Conservation (phyloP, 2,888 invertebrate genomes). For the Aplocera efformata region DNA sequence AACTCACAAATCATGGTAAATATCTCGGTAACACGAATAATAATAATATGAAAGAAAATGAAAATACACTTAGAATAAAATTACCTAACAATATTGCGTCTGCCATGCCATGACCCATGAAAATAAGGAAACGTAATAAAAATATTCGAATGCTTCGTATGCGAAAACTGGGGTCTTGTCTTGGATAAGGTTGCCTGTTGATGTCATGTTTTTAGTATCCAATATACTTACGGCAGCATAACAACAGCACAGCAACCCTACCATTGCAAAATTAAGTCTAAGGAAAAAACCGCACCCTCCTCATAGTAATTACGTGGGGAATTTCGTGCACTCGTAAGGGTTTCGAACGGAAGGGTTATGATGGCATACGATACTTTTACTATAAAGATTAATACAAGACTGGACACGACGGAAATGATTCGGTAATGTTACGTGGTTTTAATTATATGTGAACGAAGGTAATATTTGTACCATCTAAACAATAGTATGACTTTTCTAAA, state of each 20-base stretch:
- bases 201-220: constrained; percentile 22
- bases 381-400: constrained; percentile 24
- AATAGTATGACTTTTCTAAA: constrained; percentile 14
- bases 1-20: too few relatives aligned
- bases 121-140: background rate
- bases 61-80: too few relatives aligned
- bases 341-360: constrained; percentile 48
- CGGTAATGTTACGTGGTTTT: constrained; percentile 20
- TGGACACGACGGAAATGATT: constrained; percentile 13
- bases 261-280: constrained; percentile 45
- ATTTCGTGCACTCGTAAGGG: constrained; percentile 58
- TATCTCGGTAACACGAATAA: too few relatives aligned
- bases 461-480: constrained; percentile 15
- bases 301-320: constrained; percentile 60
- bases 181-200: constrained; percentile 4
- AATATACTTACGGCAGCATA: constrained; percentile 34
- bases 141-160: constrained; percentile 15
- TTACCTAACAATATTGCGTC: too few relatives aligned
- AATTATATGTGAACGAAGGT: constrained; percentile 22
- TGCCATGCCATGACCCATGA: too few relatives aligned
- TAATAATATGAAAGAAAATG: too few relatives aligned
- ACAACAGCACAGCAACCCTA: constrained; percentile 28
- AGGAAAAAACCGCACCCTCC: constrained; percentile 59
- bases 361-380: constrained; percentile 24
- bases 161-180: constrained; percentile 2